Base-by-base conservation (phyloP, 2,888 invertebrate species). In the Melanostoma scalare region DNA sequence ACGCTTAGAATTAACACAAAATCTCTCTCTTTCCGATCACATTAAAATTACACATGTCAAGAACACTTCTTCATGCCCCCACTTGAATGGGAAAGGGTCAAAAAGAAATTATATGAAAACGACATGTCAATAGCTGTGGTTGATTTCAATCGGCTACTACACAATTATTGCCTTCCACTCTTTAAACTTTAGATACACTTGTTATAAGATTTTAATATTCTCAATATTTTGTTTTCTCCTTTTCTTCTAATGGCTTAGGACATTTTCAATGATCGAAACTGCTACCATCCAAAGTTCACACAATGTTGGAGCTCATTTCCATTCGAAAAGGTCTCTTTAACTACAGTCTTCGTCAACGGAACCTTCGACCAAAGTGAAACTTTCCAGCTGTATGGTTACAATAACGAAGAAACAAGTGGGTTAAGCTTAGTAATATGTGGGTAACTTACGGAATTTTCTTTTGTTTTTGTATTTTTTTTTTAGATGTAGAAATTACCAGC, bases 341-440 rank as follows among this genome's bases (percentile, higher is more conserved):
- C 93, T 3, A 92, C 93, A 3, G 92, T 95, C 48, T 94, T 95
- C 91, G 89, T 92, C 0, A 93, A 94, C 48, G 92, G 94, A 9
- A 94, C 94, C 0, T 95, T 92, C 86, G 90, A 90, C 0, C 88
- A 91, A 3, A 85, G 89, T 0, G 95, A 95, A 73, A 92, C 93
- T 48, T 92, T 95, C 74, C 89, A 92, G 4, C 90, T 92, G 42
- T 93, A 92, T 81, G 94, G 93, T 0, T 92, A 94, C n/a, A 91
- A 93, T 84, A 92, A 92, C 0, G 87, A 88, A 0, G 10, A 61
- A 20, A 87, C 89, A 0, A 93, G 94, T 94, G 88, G 92, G 93
- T 90, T 42, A 3, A 4, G 30, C 1, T 3, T 20, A 10, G 6
- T 10, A 44, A 5, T 10, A 40, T 10, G 3, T 3, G 48, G 3